Percentiles rank a stretch among this genome's conserved stretches.
These are phyloP conservation scores for Electrophaes corylata DNA, from an alignment of 2,888 invertebrate species.

Conservation along the genomic window DNA sequence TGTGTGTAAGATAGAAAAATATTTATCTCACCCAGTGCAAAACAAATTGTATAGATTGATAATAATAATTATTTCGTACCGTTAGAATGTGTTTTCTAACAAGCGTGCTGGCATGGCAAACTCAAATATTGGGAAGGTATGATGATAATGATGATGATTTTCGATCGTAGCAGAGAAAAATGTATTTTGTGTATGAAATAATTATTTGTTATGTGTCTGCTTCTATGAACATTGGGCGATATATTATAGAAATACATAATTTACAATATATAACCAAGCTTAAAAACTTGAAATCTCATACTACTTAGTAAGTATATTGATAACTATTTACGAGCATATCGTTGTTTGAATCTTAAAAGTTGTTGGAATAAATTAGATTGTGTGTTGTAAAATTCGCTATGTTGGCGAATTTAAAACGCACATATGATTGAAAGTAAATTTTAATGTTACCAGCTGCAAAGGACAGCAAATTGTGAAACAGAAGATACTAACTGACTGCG, in stretches of 20 bases:
- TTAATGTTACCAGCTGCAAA: background rate
- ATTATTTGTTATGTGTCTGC: background rate
- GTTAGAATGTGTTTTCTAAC: background rate
- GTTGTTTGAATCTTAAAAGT: slow-evolving; percentile 42
- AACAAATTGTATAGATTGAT: background rate
- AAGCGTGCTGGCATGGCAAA: too few species aligned
- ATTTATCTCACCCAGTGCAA: background rate
- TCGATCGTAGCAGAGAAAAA: background rate
- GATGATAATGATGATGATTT: background rate
- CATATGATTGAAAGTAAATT: too few species aligned
- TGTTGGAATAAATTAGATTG: slow-evolving; percentile 31
- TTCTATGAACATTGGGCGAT: background rate
- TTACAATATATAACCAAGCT: slow-evolving; percentile 45
- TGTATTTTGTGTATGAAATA: background rate
- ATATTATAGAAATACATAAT: slow-evolving; percentile 25
- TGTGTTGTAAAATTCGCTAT: slow-evolving; percentile 23
- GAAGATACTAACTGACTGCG: too few species aligned
- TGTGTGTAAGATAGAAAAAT: slow-evolving; percentile 37
- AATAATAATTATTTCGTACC: slow-evolving; percentile 1
- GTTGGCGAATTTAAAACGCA: slow-evolving; percentile 11
- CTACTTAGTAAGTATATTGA: slow-evolving; percentile 44
- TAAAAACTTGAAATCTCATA: slow-evolving; percentile 43
- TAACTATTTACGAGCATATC: slow-evolving; percentile 58
- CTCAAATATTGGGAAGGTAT: too few species aligned
- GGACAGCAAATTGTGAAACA: too few species aligned